Conservation (phyloP, 2,113 vertebrate genomes). For the Coturnix japonica region DNA sequence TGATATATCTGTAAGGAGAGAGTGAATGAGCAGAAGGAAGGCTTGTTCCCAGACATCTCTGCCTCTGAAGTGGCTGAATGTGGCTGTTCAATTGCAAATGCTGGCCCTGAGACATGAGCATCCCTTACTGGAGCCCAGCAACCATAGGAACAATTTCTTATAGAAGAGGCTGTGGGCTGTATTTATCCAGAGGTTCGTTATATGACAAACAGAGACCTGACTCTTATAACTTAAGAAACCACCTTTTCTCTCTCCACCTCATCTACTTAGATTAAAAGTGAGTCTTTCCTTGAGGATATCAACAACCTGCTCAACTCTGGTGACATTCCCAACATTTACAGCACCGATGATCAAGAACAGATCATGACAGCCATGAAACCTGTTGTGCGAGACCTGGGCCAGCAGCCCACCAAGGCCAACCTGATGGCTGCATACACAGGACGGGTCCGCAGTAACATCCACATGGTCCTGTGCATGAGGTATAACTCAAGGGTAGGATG, state of each 20-base stretch:
- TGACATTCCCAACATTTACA: constrained; percentile 89
- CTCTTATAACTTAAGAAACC: background rate
- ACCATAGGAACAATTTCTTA: background rate
- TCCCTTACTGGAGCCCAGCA: background rate
- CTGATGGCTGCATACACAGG: constrained; percentile 87
- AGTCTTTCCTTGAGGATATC: constrained; percentile 94
- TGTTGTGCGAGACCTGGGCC: constrained; percentile 84
- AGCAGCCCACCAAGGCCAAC: constrained; percentile 89
- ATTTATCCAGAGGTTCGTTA: background rate
- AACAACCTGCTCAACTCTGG: constrained; percentile 92
- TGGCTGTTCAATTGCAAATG: background rate
- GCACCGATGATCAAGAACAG: constrained; percentile 85
- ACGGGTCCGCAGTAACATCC: constrained; percentile 87
- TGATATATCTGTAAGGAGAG: background rate
- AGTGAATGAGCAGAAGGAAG: background rate
- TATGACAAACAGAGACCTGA: background rate
- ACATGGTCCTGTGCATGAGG: constrained; percentile 95
- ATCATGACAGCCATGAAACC: constrained; percentile 87
- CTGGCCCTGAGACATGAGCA: background rate
- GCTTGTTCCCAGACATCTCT: background rate
- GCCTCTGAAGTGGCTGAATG: background rate
- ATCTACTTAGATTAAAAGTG: constrained; percentile 85
- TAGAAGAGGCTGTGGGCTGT: background rate
- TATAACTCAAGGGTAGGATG: constrained; percentile 11
- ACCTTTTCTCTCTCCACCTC: background rate